Conservation (phyloP, 2,113 vertebrate species). For the Eclectus roratus region DNA sequence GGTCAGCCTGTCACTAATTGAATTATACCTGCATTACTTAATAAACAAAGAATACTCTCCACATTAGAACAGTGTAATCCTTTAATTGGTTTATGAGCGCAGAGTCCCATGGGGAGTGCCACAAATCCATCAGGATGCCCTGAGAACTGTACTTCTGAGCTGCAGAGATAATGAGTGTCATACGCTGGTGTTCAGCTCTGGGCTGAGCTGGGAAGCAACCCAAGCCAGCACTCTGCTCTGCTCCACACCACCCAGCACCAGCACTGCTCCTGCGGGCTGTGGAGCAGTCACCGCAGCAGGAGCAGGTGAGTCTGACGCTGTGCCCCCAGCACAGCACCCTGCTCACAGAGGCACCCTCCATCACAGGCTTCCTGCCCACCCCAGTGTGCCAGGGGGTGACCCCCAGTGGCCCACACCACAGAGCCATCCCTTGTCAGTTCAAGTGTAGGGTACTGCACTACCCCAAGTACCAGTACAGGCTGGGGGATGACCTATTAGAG, state of each 20-base stretch:
- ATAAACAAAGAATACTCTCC: constrained; percentile 48
- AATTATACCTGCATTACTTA: constrained; percentile 61
- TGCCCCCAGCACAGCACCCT: not conserved
- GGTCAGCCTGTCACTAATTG: constrained; percentile 42
- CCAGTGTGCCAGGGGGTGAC: accelerated
- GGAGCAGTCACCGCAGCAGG: accelerated
- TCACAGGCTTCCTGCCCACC: not conserved
- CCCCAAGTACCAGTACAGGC: not conserved
- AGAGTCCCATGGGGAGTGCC: constrained; percentile 25
- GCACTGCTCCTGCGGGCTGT: not conserved
- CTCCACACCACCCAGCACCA: not conserved
- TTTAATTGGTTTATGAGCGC: constrained; percentile 58
- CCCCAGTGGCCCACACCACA: accelerated
- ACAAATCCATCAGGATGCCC: constrained; percentile 62
- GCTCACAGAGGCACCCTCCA: not conserved
- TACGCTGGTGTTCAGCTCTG: not conserved
- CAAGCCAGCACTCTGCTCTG: not conserved
- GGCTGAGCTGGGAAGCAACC: not conserved
- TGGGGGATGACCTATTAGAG: not conserved
- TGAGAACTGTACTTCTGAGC: constrained; percentile 18
- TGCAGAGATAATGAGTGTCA: constrained; percentile 34
- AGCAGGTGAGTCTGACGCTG: accelerated
- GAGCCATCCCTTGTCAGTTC: not conserved
- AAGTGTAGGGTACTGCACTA: not conserved
- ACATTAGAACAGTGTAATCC: constrained; percentile 48